Evolutionary conservation across 2,888 invertebrate genomes (phyloP).

Genomic region (Torymus tubicola): DNA sequence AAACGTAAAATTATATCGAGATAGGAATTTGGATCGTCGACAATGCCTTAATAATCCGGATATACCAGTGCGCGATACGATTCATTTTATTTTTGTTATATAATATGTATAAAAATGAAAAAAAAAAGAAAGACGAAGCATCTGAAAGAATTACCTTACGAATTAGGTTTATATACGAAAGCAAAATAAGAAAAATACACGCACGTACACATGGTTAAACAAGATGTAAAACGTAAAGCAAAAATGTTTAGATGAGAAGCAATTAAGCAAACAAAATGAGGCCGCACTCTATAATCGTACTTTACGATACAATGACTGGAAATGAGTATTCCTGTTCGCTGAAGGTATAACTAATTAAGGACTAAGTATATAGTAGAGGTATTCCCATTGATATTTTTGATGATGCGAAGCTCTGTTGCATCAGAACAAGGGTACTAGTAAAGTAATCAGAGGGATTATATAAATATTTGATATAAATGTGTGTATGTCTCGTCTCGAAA

Average conservation of each 20-base stretch:
- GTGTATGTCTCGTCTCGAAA: constrained; percentile 30
- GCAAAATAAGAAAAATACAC: constrained; percentile 23
- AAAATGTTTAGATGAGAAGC: constrained; percentile 40
- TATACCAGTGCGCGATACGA: constrained; percentile 55
- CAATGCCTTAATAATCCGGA: constrained; percentile 61
- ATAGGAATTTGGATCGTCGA: constrained; percentile 53
- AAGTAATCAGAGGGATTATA: constrained; percentile 68
- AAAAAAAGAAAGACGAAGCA: constrained; percentile 40
- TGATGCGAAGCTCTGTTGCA: constrained; percentile 71
- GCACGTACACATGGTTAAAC: constrained; percentile 41
- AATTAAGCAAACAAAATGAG: constrained; percentile 54
- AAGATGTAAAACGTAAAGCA: constrained; percentile 25
- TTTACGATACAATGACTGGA: constrained; percentile 70
- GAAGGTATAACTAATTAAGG: constrained; percentile 62
- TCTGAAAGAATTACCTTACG: constrained; percentile 35
- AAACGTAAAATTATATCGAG: constrained; percentile 37
- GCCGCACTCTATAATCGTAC: constrained; percentile 66
- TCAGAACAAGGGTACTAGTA: constrained; percentile 70
- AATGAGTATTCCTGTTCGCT: constrained; percentile 69
- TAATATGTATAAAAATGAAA: constrained; percentile 57
- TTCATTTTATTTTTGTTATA: constrained; percentile 63
- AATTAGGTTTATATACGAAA: constrained; percentile 51
- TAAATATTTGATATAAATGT: constrained; percentile 43
- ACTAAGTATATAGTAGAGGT: constrained; percentile 71
- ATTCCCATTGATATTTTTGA: constrained; percentile 74